Conservation (phyloP, 2,797 vertebrate genomes). For the Periparus ater region DNA sequence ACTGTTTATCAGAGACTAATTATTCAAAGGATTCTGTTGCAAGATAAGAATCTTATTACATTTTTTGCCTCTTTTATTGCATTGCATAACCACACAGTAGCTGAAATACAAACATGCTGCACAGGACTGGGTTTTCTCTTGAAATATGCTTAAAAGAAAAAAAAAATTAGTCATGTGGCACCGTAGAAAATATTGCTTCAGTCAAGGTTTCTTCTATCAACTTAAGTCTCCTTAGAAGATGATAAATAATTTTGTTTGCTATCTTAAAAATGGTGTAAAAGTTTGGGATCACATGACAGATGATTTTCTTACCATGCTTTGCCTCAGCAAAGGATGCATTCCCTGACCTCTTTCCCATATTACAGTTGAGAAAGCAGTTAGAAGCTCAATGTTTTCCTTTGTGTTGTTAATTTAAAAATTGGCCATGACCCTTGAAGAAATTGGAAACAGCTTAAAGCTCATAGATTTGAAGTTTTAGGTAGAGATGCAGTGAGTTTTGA, state of each 20-base stretch:
- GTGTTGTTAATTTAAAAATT: neutral
- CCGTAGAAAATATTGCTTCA: neutral
- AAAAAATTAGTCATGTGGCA: neutral
- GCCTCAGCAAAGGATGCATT: neutral
- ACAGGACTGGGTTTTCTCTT: neutral
- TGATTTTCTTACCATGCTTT: neutral
- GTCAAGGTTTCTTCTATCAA: neutral
- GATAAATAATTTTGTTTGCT: neutral
- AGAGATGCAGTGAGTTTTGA: neutral
- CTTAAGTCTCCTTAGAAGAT: neutral
- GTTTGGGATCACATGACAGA: neutral
- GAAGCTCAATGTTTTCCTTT: neutral
- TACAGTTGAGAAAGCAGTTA: neutral
- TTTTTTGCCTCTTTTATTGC: neutral
- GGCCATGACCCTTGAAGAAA: neutral
- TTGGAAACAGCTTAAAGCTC: neutral
- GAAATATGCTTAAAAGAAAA: neutral
- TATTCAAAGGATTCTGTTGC: slow-evolving; percentile 7
- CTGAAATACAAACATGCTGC: neutral
- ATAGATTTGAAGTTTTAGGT: neutral
- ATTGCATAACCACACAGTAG: neutral
- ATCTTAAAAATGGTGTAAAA: neutral
- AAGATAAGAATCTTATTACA: slow-evolving; percentile 32
- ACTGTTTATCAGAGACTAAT: slow-evolving; percentile 17
- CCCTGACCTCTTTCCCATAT: neutral